Conservation (phyloP, 2,888 invertebrate genomes). For the Synanthedon vespiformis region DNA sequence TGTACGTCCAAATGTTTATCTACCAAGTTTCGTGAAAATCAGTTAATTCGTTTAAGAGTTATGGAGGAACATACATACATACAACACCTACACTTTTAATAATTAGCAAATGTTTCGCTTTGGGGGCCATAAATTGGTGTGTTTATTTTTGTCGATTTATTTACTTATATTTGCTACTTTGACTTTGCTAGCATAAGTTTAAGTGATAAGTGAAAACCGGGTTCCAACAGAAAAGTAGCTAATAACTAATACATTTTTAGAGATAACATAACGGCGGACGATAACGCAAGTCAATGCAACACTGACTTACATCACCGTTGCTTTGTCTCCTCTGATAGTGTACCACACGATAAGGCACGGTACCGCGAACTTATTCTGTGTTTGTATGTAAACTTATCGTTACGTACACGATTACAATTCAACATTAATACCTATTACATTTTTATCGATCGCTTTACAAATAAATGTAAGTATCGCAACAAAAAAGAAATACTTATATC, state of each 20-base stretch:
- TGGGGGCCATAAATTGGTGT: no score
- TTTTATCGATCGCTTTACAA: background rate
- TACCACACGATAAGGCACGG: conserved; percentile 28
- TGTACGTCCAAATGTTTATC: no score
- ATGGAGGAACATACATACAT: no score
- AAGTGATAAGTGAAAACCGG: conserved; percentile 3
- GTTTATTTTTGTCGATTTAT: no score
- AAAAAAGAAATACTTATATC: background rate
- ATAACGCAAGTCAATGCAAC: conserved; percentile 18
- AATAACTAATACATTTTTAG: conserved; percentile 24
- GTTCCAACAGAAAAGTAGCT: conserved; percentile 3
- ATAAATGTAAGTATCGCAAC: background rate
- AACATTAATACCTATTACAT: background rate
- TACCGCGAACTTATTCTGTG: conserved; percentile 3
- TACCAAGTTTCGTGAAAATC: no score
- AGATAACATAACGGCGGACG: conserved; percentile 20
- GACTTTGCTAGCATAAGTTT: no score
- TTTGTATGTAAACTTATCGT: background rate
- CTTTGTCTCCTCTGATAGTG: conserved; percentile 22
- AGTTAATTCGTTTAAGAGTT: no score
- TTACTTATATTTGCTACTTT: no score
- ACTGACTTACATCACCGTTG: conserved; percentile 19
- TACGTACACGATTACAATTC: background rate
- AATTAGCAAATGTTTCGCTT: no score
- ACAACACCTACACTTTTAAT: no score